Evolutionary conservation across 1,140 invertebrate genomes (phyloP).

Genomic region (Dendrolimus kikuchii): DNA sequence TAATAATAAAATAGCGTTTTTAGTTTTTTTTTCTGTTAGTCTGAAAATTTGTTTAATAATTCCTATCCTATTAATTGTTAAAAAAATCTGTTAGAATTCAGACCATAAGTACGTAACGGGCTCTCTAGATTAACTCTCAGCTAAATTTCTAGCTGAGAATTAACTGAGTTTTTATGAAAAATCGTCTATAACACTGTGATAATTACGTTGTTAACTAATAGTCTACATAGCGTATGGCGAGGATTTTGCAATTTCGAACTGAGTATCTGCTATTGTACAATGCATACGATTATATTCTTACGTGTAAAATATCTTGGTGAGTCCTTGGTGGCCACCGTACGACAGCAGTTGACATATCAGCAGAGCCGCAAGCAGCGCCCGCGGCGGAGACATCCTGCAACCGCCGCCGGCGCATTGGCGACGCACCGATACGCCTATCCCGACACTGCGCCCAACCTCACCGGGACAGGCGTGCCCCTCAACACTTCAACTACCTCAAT

Average conservation of each 20-base stretch:
- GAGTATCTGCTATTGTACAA: background rate
- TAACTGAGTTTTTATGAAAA: too few relatives aligned
- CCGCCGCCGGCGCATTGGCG: constrained; percentile 64
- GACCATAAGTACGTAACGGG: too few relatives aligned
- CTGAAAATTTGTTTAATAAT: too few relatives aligned
- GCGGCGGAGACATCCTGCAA: constrained; percentile 61
- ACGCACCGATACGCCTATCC: constrained; percentile 46
- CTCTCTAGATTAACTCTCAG: too few relatives aligned
- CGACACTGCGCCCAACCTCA: constrained; percentile 24
- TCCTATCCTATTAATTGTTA: too few relatives aligned
- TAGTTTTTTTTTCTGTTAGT: too few relatives aligned
- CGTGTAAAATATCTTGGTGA: constrained; percentile 69
- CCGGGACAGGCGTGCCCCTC: constrained; percentile 1
- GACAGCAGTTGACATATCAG: constrained; percentile 63
- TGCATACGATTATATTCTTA: constrained; percentile 24
- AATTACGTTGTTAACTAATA: background rate
- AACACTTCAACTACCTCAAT: too few relatives aligned
- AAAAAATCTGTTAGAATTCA: too few relatives aligned
- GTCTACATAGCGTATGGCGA: background rate
- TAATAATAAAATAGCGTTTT: too few relatives aligned
- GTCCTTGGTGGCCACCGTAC: constrained; percentile 65
- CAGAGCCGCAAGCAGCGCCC: constrained; percentile 62
- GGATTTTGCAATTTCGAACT: background rate
- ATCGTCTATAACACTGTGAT: too few relatives aligned
- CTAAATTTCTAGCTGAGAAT: too few relatives aligned